Base-by-base conservation (phyloP, 1,140 invertebrate genomes). In the Drosophila pectinifera region DNA sequence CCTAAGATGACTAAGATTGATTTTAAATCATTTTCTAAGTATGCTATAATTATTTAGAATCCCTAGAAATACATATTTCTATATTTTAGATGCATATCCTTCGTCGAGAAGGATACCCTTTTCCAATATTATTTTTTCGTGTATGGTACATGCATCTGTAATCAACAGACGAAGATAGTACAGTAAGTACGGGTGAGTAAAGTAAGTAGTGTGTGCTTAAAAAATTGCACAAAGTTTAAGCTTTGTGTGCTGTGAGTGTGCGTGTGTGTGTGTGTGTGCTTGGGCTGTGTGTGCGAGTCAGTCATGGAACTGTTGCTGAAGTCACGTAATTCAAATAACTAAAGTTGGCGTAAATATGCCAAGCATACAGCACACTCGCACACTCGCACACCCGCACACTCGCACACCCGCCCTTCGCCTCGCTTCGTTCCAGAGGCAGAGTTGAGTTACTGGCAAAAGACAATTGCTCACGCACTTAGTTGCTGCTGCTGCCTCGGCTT, bases 271-370 rank as follows among this genome's bases (percentile, higher is more conserved):
- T 56, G 53, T 45, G 55, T 39, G 64, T n/a, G n/a, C n/a, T n/a
- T n/a, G n/a, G n/a, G n/a, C n/a, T 54, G 58, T 56, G 53, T 73
- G 65, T 70, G 64, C 59, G 72, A 80, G 84, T 69, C 84, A 89
- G 79, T 83, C 76, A 69, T 80, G 75, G 84, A 88, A 88, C 84
- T 88, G 84, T 89, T 89, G 84, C 84, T 68, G 84, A 88, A 88
- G 84, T 88, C 84, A 88, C 84, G 84, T 88, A 88, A 88, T 88
- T 88, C 84, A 88, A 88, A 88, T 89, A 88, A 88, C 84, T 88
- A 89, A 88, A 88, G 80, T 88, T 88, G 84, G 80, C 84, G 84
- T 88, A 88, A 88, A 88, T 88, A 88, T 88, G 84, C 84, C 75
- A 67, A 67, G 84, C 79, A 86, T 82, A 81, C 53, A 67, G 34